Evolutionary conservation across 1,140 invertebrate genomes (phyloP), one percentile per base, ranked within the genome.

Genomic region (Drosophila auraria): DNA sequence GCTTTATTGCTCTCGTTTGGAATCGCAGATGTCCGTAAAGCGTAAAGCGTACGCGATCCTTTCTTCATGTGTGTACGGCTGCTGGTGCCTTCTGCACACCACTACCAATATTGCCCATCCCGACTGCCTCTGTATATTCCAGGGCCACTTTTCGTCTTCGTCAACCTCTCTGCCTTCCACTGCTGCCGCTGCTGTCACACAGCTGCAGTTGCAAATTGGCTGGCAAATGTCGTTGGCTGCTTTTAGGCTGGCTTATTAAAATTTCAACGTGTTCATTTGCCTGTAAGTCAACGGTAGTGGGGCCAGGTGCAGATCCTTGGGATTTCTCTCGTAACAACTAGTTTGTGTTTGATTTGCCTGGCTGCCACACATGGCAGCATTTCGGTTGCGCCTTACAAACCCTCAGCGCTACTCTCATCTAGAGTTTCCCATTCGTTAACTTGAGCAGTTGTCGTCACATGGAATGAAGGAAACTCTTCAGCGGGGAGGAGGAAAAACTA

Each of bases 211-310:
- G 78, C 84, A 87, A 87, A 87, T 87, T 87, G 84, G 84, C 86
- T 87, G 78, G 81, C 84, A 87, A 90, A 82, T 89, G 84, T 61
- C 72, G 84, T 81, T 79, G 84, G 73, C 62, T 87, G 84, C 84
- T 89, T 87, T 87, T 87, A 87, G 84, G 84, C 82, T 87, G 84
- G 78, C 84, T 90, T 87, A 87, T 87, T 90, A 87, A 87, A 89
- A 87, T 87, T 87, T 81, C 74, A 87, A 83, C 80, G 77, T 87
- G 83, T 89, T 87, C 83, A 89, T 87, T 89, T 87, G 84, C 73
- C 84, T 83, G 84, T 66, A 70, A 87, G 75, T 79, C 75, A 79
- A 49, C 47, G 61, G 36, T 30, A 45, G 58, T 25, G 40, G 60
- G 38, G 27, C 25, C 58, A 44, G 65, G 44, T 60, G 64, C 23